These are phyloP conservation scores for Pocillopora grandis DNA, from an alignment of 92 coral and sea anemone genomes.

Conservation along the genomic window DNA sequence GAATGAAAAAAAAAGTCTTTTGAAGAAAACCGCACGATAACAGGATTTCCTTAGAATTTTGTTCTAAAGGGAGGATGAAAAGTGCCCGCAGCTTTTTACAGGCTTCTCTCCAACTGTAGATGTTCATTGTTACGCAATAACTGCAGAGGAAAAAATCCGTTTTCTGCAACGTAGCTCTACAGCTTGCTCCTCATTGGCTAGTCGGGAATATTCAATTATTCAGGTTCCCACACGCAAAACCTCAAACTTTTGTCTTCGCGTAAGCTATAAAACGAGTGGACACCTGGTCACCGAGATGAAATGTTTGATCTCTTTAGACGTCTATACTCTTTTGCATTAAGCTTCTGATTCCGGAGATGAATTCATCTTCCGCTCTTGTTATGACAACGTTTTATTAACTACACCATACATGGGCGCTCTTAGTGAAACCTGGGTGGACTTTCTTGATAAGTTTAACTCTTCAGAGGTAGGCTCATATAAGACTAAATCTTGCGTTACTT, in stretches of 20 bases:
- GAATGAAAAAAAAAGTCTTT: neutral
- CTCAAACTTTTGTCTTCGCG: constrained; percentile 19
- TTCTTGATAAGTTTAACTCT: constrained; percentile 20
- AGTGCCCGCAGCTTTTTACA: neutral
- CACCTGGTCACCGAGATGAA: constrained; percentile 24
- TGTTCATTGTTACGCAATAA: neutral
- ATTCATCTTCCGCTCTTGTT: neutral
- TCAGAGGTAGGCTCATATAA: constrained; percentile 16
- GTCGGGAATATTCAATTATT: constrained; percentile 23
- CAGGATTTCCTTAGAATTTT: neutral
- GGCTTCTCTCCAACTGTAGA: neutral
- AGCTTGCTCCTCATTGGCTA: constrained; percentile 25
- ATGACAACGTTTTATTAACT: neutral
- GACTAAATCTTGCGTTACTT: neutral
- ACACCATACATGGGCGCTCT: constrained; percentile 2
- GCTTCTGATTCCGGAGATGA: neutral
- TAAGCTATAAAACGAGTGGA: constrained; percentile 17
- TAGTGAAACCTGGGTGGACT: constrained; percentile 5
- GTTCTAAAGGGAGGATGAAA: neutral
- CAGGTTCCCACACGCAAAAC: constrained; percentile 18
- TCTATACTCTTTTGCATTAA: neutral
- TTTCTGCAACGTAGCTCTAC: neutral
- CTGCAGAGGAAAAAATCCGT: neutral
- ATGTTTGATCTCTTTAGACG: neutral
- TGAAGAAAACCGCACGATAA: neutral